These are phyloP conservation scores for Beaufortia kweichowensis DNA, from an alignment of 2,113 vertebrate species.

Conservation along the genomic window DNA sequence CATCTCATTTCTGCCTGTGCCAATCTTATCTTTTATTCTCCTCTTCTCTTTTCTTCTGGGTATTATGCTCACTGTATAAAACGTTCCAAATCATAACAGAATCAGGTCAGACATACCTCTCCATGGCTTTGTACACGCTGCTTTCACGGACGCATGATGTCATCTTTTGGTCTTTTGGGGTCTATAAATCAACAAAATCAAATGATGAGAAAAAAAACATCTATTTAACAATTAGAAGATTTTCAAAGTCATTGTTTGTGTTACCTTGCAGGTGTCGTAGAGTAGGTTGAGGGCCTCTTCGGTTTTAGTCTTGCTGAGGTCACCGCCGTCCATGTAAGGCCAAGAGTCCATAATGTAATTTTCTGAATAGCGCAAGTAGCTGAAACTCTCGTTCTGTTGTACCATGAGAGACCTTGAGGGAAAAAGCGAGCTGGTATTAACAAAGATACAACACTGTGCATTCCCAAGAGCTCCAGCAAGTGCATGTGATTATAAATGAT, in stretches of 20 bases:
- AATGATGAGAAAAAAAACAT: not conserved
- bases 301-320: constrained; percentile 83
- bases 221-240: too few species aligned
- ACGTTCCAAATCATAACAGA: not conserved
- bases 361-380: constrained; percentile 81
- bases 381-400: constrained; percentile 89
- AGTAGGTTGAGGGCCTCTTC: constrained; percentile 88
- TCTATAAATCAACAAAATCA: constrained; percentile 63
- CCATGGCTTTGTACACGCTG: constrained; percentile 77
- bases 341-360: constrained; percentile 86
- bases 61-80: not conserved
- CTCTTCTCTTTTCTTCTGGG: constrained; percentile 15
- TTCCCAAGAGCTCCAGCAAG: not conserved
- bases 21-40: not conserved
- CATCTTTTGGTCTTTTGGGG: constrained; percentile 86
- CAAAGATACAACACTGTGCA: not conserved
- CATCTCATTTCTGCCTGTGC: too few species aligned
- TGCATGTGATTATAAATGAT: not conserved
- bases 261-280: constrained; percentile 87
- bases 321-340: constrained; percentile 83
- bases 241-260: not conserved
- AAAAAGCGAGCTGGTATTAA: not conserved
- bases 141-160: constrained; percentile 71
- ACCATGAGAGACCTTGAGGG: constrained; percentile 82
- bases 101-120: constrained; percentile 77